Evolutionary conservation across 2,888 invertebrate species (phyloP).

Genomic region (Eristalinus sepulchralis): DNA sequence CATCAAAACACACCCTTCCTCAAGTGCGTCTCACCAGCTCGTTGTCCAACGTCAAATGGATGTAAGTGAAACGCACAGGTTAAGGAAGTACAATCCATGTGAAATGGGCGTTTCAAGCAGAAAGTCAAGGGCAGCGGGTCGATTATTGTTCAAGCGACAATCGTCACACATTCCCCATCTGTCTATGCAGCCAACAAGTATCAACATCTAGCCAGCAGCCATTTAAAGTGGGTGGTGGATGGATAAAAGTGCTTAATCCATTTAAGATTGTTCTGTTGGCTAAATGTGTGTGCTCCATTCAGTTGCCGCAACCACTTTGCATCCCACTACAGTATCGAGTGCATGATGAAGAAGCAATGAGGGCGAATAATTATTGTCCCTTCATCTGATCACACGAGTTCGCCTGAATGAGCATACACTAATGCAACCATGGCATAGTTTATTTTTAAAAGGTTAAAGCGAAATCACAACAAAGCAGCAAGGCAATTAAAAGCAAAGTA

Average conservation of each 20-base stretch:
- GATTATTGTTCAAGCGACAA: constrained; percentile 19
- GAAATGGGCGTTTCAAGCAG: background rate
- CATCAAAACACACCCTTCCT: background rate
- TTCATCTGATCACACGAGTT: constrained; percentile 28
- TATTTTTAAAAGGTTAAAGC: constrained; percentile 48
- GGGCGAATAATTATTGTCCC: constrained; percentile 39
- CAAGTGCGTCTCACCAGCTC: background rate
- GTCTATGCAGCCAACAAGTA: background rate
- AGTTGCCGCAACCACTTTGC: background rate
- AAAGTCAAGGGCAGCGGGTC: constrained; percentile 14
- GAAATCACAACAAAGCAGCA: constrained; percentile 45
- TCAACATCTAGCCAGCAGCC: background rate
- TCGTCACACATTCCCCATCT: background rate
- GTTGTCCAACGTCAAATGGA: background rate
- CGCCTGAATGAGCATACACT: constrained; percentile 23
- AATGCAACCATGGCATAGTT: constrained; percentile 48
- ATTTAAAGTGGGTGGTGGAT: background rate
- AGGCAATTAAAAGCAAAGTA: constrained; percentile 26
- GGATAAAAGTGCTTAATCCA: constrained; percentile 28
- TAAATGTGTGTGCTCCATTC: constrained; percentile 11
- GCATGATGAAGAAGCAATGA: constrained; percentile 29
- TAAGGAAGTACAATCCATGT: background rate
- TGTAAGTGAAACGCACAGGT: background rate
- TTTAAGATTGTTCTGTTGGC: constrained; percentile 16
- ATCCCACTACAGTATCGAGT: constrained; percentile 24